Conservation (phyloP, 2,797 vertebrate genomes). For the Buphagus erythrorhynchus region DNA sequence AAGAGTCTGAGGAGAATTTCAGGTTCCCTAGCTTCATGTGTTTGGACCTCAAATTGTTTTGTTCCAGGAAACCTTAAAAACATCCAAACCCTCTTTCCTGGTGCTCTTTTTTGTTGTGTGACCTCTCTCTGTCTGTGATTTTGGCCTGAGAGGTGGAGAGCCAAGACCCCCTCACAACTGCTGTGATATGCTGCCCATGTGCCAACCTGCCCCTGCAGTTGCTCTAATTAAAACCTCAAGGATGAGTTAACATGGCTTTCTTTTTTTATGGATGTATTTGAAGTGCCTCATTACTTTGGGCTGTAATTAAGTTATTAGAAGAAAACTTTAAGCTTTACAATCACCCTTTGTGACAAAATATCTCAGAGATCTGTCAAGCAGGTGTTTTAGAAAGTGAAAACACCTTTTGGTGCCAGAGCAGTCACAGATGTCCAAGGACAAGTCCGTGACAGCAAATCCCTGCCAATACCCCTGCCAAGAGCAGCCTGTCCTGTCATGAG, state of each 20-base stretch:
- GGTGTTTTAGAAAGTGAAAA: neutral
- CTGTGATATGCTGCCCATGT: neutral
- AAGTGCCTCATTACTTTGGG: neutral
- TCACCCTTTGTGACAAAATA: neutral
- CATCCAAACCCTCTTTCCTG: neutral
- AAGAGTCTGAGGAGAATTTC: neutral
- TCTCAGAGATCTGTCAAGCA: neutral
- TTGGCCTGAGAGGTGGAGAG: neutral
- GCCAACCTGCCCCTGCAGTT: neutral
- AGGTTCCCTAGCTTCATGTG: neutral
- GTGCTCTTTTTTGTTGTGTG: neutral
- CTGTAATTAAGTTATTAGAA: neutral
- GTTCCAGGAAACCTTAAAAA: neutral
- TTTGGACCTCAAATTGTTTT: neutral
- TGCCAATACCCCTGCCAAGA: neutral
- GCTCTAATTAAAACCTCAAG: neutral
- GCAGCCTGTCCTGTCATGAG: neutral
- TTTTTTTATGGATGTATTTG: neutral
- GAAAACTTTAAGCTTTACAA: neutral
- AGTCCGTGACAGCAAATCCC: neutral
- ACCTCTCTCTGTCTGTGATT: neutral
- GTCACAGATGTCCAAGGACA: neutral
- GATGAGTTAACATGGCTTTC: neutral
- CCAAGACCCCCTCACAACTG: accelerated
- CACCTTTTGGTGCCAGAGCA: neutral